Base-by-base conservation (phyloP, 2,113 vertebrate genomes). In the Andinoacara biseriatus region DNA sequence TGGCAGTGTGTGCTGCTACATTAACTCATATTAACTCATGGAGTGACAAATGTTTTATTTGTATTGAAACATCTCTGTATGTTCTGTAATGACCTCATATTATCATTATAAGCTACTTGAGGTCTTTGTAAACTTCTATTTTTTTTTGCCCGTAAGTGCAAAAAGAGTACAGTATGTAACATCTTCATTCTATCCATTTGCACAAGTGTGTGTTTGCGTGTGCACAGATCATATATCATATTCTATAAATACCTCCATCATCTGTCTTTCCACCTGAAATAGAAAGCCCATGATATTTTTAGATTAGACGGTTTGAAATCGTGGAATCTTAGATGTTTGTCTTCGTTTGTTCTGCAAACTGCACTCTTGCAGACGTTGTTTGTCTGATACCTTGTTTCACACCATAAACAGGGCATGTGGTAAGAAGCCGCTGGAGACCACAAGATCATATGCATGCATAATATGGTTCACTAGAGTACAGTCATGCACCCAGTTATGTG, bases 171-270 rank as follows among this genome's bases (percentile, higher is more conserved):
- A 69, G 43, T 52, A 52, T 69, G 65, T 29, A 40, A 31, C 43
- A 52, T 29, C 0, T 13, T 69, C 24, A 52, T 24, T 69, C 65
- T 52, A 31, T 0, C 43, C 18, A 52, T 0, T 52, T 52, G 24
- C 0, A 13, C 29, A 69, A 31, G 17, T 20, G 10, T 24, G 65
- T 1, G 65, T 69, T 43, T 69, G 65, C 24, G 49, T 52, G 65
- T 69, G 24, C 24, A 20, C 49, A 69, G 43, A 13, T 24, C 43
- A 49, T 69, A 49, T 15, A 29, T 20, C 10, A 69, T 31, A 52
- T 31, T 69, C 43, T 52, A 69, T 69, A 69, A 13, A 52, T 69
- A 52, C 29, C 65, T 69, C 65, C 43, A 69, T 52, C 24, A 13
- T 20, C 43, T 52, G 65, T 31, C 24, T 20, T 69, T 52, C 46